Conservation (phyloP, 2,888 invertebrate species). For the Synanthedon formicaeformis region DNA sequence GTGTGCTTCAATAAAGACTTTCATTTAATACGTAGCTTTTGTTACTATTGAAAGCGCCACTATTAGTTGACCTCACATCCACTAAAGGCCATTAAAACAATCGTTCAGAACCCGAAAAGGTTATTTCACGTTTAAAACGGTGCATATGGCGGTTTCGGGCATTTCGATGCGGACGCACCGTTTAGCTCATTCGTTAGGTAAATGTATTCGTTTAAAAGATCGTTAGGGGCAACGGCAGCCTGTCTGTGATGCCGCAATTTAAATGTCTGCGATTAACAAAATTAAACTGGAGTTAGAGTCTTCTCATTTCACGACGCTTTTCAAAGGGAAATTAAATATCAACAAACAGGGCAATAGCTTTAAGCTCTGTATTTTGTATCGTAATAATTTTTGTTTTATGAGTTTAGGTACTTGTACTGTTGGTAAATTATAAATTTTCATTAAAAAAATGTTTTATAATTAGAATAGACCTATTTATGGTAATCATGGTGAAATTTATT, state of each 20-base stretch:
- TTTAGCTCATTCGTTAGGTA: conserved; percentile 2
- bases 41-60: too few relatives aligned
- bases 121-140: neutral
- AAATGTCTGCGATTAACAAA: conserved; percentile 28
- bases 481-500: too few relatives aligned
- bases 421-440: too few relatives aligned
- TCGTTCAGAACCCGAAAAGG: neutral
- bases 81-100: neutral
- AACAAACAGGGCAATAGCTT: too few relatives aligned
- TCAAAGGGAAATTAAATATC: conserved; percentile 4
- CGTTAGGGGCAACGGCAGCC: conserved; percentile 21
- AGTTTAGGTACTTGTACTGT: too few relatives aligned
- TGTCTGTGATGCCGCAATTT: conserved; percentile 22
- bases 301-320: conserved; percentile 11
- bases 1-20: too few relatives aligned
- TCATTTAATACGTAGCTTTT: too few relatives aligned
- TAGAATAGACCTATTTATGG: too few relatives aligned
- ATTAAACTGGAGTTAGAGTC: conserved; percentile 23
- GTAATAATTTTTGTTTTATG: too few relatives aligned
- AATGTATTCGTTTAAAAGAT: conserved; percentile 18
- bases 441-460: too few relatives aligned
- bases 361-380: too few relatives aligned
- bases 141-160: neutral
- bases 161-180: neutral
- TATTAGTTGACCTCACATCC: neutral